Base-by-base conservation (phyloP, 2,888 invertebrate species). In the Lysandra bellargus region DNA sequence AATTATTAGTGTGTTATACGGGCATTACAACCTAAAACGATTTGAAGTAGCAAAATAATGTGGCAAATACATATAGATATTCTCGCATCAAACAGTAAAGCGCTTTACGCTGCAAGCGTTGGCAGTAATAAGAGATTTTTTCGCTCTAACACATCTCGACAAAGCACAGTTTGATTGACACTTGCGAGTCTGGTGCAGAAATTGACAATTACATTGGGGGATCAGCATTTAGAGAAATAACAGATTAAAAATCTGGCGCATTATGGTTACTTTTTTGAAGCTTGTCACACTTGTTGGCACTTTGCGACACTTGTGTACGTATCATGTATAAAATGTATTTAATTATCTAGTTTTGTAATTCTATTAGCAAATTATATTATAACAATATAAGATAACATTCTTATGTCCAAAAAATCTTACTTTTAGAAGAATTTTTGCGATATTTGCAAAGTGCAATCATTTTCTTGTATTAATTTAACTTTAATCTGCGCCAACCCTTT, bases 111-210 rank as follows among this genome's bases (percentile, higher is more conserved):
- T 76, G 30, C 12, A 14, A 30, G 49, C 7, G 30, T 53, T 57
- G 17, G 1, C 82, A 80, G 87, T 85, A 88, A 89, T 89, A 89
- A 88, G 87, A 87, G 85, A 88, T 90, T 90, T 88, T 88, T 88
- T 89, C 91, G 90, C 91, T 91, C 85, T 89, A 87, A 87, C 89
- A 88, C 88, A 85, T 87, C 84, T 84, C 82, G 84, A 92, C 90
- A 92, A 91, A 74, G 88, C 84, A 81, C 80, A 83, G 83, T 86
- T 86, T 86, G 90, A 92, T 90, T 92, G 91, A 90, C 91, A 91
- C 89, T 88, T 83, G 82, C 82, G 80, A 84, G 86, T 87, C 89
- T 88, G 89, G 85, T 88, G 88, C 89, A 87, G 89, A 89, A 90
- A 89, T 87, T 80, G 80, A 83, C 82, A 79, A 81, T 81, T 79